Percentiles rank a stretch among this genome's conserved stretches.
phyloP scores from a whole-genome alignment of 2,113 vertebrate genomes.

The Indicator maculatus region DNA sequence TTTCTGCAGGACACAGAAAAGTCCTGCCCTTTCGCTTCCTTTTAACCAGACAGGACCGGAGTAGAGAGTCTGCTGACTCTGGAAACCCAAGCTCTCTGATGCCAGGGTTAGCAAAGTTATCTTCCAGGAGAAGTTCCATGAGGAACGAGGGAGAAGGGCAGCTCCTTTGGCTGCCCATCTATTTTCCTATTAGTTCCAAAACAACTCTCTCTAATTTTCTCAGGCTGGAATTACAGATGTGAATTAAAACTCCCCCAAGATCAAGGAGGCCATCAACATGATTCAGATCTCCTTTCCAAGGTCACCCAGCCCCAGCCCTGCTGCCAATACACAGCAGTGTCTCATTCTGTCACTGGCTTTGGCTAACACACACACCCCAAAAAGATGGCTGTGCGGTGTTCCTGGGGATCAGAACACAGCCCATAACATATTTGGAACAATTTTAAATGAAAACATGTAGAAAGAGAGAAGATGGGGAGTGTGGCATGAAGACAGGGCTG shows the following conservation, averaged over 20 bases:
- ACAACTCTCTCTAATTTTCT: slow-evolving; percentile 37
- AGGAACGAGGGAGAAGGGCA: slow-evolving; percentile 62
- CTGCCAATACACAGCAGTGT: not conserved
- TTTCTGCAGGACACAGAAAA: not conserved
- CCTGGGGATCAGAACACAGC: not conserved
- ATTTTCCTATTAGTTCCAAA: slow-evolving; percentile 61
- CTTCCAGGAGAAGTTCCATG: slow-evolving; percentile 8
- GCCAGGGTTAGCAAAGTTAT: slow-evolving; percentile 15
- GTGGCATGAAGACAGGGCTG: not conserved
- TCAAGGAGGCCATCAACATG: slow-evolving; percentile 28
- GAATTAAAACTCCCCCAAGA: slow-evolving; percentile 64
- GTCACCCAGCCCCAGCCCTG: not conserved
- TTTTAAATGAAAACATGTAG: slow-evolving; percentile 7
- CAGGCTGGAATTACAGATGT: not conserved
- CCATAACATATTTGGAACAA: not conserved
- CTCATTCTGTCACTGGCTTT: not conserved
- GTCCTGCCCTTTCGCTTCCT: slow-evolving; percentile 8
- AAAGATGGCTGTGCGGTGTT: not conserved
- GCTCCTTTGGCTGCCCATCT: slow-evolving; percentile 17
- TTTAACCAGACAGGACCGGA: not conserved
- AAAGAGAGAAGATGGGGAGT: not conserved
- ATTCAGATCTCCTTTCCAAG: slow-evolving; percentile 39
- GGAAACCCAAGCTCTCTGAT: not conserved
- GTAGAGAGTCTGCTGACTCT: not conserved
- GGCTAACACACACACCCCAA: not conserved